Percentiles rank a stretch among this genome's conserved stretches.
These are phyloP conservation scores for Rambutsinella grinnellia DNA, from an alignment of 2,888 invertebrate genomes.

Conservation along the genomic window DNA sequence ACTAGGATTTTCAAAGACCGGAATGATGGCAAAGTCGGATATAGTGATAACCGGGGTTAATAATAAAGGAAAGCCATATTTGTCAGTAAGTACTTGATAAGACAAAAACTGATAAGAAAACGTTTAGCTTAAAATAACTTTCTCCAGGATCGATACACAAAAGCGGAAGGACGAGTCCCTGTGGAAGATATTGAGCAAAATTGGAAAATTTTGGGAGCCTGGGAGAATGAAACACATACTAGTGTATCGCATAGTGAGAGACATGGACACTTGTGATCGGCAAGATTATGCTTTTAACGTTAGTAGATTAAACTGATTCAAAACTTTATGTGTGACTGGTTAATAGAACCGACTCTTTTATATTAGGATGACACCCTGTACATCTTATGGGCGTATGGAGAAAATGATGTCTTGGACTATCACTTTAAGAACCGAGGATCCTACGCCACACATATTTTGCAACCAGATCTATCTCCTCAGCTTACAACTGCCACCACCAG, in stretches of 20 bases:
- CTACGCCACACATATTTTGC: conserved; percentile 19
- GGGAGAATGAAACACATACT: conserved; percentile 39
- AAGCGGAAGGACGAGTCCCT: conserved; percentile 19
- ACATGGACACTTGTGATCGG: conserved; percentile 35
- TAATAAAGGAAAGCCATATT: conserved; percentile 14
- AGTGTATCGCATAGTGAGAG: conserved; percentile 20
- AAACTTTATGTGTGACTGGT: too few relatives aligned
- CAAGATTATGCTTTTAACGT: conserved; percentile 38
- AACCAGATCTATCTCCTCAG: conserved; percentile 31
- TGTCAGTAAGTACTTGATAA: conserved; percentile 23
- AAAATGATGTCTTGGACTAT: conserved; percentile 32
- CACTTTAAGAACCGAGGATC: conserved; percentile 37
- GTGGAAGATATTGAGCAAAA: conserved; percentile 30
- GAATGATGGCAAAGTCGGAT: conserved; percentile 24
- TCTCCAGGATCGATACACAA: conserved; percentile 31
- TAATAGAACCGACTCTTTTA: too few relatives aligned
- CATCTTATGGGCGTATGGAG: conserved; percentile 40
- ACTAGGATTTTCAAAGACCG: conserved; percentile 34
- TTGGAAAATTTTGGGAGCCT: conserved; percentile 26
- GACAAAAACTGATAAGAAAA: too few relatives aligned
- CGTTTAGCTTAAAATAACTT: too few relatives aligned
- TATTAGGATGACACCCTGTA: conserved; percentile 33
- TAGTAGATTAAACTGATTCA: too few relatives aligned
- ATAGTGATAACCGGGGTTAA: conserved; percentile 23
- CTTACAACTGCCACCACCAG: neutral